Base-by-base conservation (phyloP, 2,797 vertebrate genomes). In the Hydrocynus forskahlii region DNA sequence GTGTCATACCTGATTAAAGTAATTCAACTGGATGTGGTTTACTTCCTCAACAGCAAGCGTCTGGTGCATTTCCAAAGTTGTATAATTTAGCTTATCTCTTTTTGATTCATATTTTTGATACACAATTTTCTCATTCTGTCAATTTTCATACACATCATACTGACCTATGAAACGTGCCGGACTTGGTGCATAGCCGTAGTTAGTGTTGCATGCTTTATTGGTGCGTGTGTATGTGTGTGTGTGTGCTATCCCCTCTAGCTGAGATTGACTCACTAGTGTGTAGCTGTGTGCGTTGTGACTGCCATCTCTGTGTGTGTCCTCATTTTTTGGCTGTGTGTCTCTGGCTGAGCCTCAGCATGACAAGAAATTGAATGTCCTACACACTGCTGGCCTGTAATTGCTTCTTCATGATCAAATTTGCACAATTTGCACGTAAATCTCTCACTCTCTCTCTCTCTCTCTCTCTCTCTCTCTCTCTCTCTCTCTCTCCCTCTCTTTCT, bases 181-280 rank as follows among this genome's bases (percentile, higher is more conserved):
- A 10, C 13, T 62, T 43, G 40, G 70, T 43, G 43, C 23, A 55
- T 72, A 35, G 50, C 3, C 9, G 45, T 19, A 10, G 4, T 14
- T 69, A 70, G 54, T 79, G 23, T 68, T 6, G 52, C 40, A 14
- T 59, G 23, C 12, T 72, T 29, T 78, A n/a, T 59, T 55, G 25
- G 66, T 71, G 13, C 10, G 6, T 76, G 59, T 76, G 4, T 69
- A 29, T 85, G 13, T 71, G 45, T 45, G 19, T 68, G 60, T 25
- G 40, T 43, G 40, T 43, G 40, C 23, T 67, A 63, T 75, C 40
- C 62, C 54, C 43, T 81, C 63, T 75, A 81, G 71, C 71, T 68
- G 62, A 17, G n/a, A 23, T 50, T 81, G 72, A 75, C 63, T 75
- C 71, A 81, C 40, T 19, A 69, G 74, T 62, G 59, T 77, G 29